phyloP scores from a whole-genome alignment of 2,113 vertebrate genomes.

The Sclerurus mexicanus region DNA sequence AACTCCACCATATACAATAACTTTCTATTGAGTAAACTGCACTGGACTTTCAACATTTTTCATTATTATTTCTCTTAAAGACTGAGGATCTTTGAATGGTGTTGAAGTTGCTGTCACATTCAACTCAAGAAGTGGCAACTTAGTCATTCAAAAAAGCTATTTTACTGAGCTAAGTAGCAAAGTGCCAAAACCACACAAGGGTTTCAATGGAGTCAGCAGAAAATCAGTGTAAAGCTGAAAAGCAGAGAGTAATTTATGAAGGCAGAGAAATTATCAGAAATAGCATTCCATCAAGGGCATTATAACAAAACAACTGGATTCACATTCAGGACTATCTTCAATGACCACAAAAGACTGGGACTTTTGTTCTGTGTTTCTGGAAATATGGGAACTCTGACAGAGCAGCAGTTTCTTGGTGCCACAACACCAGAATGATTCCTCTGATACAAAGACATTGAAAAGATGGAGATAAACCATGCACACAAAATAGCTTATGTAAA shows the following conservation, averaged over 20 bases:
- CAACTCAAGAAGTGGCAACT: not conserved
- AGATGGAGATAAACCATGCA: not conserved
- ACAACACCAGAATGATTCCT: not conserved
- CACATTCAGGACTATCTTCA: not conserved
- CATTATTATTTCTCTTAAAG: not conserved
- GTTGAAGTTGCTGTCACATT: not conserved
- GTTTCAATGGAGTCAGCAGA: not conserved
- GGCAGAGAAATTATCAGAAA: not conserved
- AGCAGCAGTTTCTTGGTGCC: not conserved
- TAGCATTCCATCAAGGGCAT: not conserved
- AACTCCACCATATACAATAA: not conserved
- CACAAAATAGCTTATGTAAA: not conserved
- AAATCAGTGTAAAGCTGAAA: constrained; percentile 3
- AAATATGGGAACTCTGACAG: not conserved
- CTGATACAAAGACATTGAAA: constrained; percentile 17
- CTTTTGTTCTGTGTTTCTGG: not conserved
- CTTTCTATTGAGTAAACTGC: not conserved
- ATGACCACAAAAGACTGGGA: not conserved
- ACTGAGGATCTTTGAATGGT: not conserved
- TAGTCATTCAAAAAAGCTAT: not conserved
- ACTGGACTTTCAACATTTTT: not conserved
- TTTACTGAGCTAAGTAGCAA: not conserved
- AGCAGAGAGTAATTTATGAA: constrained; percentile 4
- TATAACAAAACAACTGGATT: not conserved
- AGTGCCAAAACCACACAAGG: not conserved